Base-by-base conservation (phyloP, 1,140 invertebrate species). In the Archegozetes longisetosus region DNA sequence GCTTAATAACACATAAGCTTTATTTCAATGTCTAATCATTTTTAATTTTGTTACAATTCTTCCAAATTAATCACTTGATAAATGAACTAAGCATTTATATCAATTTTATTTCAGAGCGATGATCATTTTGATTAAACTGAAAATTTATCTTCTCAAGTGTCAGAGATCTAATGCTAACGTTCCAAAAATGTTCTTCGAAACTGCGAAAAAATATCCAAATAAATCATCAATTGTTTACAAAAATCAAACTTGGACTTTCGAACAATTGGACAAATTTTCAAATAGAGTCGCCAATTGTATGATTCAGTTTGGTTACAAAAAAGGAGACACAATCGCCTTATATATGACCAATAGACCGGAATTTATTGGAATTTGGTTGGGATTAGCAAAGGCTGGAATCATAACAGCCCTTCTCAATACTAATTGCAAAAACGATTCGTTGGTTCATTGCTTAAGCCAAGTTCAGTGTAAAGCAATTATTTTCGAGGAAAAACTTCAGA, bases 351-450 rank as follows among this genome's bases (percentile, higher is more conserved):
- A 77, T 71, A 75, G 83, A 47, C 82, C 82, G 0, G 86, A 93
- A 70, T 92, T 85, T 69, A 76, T 88, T 2, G 82, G 80, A 63
- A 76, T 86, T n/a, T 95, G 90, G 89, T 71, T 96, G 1, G 91
- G 88, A 0, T 70, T 95, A 4, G 66, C 67, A 3, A 68, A 68
- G 56, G 66, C 69, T 23, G 70, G 70, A 23, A 57, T 70, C 14
- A 64, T 71, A 25, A 65, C 70, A 1, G 70, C 70, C n/a, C 64
- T 71, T 17, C 67, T 71, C 48, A 71, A 71, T 59, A 65, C 66
- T 22, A 69, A 72, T 61, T 62, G 68, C 25, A 32, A 64, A n/a
- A 26, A 58, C n/a, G 61, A 69, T 20, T 53, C 70, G 23, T 61
- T 71, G 17, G 56, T 61, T 1, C 71, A 71, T 60, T 70, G 62